These are phyloP conservation scores for Neoniphon sammara DNA, from an alignment of 2,797 vertebrate genomes.

Conservation along the genomic window DNA sequence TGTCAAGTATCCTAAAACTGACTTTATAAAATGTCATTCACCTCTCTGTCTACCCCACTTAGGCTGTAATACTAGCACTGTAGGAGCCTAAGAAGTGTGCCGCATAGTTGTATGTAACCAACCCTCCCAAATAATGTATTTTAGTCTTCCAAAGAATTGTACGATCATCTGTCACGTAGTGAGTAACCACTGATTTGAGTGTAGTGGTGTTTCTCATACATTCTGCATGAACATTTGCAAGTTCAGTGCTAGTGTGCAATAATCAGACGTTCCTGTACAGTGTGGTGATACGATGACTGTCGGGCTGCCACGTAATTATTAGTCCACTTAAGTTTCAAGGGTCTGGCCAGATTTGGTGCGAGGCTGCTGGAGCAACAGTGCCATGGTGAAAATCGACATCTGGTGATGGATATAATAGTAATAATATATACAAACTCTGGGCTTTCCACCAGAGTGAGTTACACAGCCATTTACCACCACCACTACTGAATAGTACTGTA, in stretches of 20 bases:
- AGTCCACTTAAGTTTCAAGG: conserved; percentile 55
- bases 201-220: conserved; percentile 67
- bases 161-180: conserved; percentile 65
- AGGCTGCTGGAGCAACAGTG: conserved; percentile 70
- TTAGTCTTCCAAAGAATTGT: conserved; percentile 81
- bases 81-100: conserved; percentile 45
- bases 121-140: conserved; percentile 61
- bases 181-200: conserved; percentile 66
- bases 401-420: conserved; percentile 57
- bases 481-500: conserved; percentile 76
- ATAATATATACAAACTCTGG: conserved; percentile 67
- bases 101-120: conserved; percentile 46
- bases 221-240: conserved; percentile 81
- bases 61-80: conserved; percentile 44
- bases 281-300: conserved; percentile 53
- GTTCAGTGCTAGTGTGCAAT: conserved; percentile 83
- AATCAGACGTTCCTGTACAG: conserved; percentile 69
- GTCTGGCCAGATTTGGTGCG: conserved; percentile 49
- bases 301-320: conserved; percentile 30
- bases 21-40: conserved; percentile 38
- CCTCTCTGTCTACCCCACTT: conserved; percentile 30
- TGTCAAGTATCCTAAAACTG: conserved; percentile 27
- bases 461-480: conserved; percentile 60
- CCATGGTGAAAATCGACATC: conserved; percentile 65
- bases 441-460: conserved; percentile 44